Base-by-base conservation (phyloP, 1,140 invertebrate genomes). In the Diabrotica virgifera region DNA sequence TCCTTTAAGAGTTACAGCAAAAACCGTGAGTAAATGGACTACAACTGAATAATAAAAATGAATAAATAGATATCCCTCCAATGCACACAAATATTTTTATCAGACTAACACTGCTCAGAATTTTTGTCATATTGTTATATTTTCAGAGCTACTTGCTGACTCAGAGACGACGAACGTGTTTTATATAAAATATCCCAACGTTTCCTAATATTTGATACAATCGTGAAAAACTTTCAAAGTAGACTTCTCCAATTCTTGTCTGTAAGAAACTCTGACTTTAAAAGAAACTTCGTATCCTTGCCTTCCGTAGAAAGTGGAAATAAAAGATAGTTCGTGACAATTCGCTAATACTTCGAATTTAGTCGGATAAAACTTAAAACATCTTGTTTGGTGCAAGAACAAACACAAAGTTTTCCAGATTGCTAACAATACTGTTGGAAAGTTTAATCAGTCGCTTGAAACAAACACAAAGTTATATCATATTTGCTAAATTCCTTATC, bases 361-460 rank as follows among this genome's bases (percentile, higher is more conserved):
- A 46, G 40, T 46, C 40, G 40, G 40, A 46, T 46, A n/a, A 46
- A 46, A 46, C 40, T 46, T 46, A 46, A 46, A 46, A 55, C 53
- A n/a, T 55, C 53, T 55, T 55, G 35, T 55, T 55, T 9, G 11
- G 6, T 55, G 53, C 10, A n/a, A 55, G 53, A 11, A 6, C 53
- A 14, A 55, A 55, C 53, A 55, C 35, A 36, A 9, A 55, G 35
- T 55, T 55, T 55, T 24, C 53, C 6, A 36, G 13, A 55, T 55
- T 14, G 53, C 6, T 8, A 9, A 55, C 53, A 55, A 55, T 55
- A 36, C 53, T 11, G 35, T n/a, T 24, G 13, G 6, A 9, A 55
- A 55, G 12, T 55, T 55, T 24, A 55, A 55, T 36, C 53, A 55
- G 12, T 55, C 35, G 53, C 13, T 14, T 24, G 11, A 14, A 24